Base-by-base conservation (phyloP, 2,113 vertebrate genomes). In the Barbus barbus region DNA sequence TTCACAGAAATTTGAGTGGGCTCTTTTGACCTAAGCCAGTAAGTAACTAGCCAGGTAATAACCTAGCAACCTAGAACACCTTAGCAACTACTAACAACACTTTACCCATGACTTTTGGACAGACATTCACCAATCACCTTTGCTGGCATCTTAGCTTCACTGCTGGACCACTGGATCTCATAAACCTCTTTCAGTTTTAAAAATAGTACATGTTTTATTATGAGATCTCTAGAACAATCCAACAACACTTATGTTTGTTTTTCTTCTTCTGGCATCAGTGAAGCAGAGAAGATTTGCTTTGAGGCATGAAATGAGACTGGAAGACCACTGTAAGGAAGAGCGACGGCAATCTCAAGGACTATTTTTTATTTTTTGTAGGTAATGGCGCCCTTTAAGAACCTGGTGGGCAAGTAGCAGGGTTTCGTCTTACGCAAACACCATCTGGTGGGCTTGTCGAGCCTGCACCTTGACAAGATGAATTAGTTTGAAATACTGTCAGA, bases 401-500 rank as follows among this genome's bases (percentile, higher is more conserved):
- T 83, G 82, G 81, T 44, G 80, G 69, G 81, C 65, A 22, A 61
- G 86, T 89, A 90, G 90, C 86, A 86, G 89, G 89, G 88, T 80
- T 86, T 88, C 85, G 78, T 76, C 75, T 90, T 89, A 89, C 91
- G 89, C 88, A 92, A 92, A 93, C 91, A 93, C 93, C 94, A 94
- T 93, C 93, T 94, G 94, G 71, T 90, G 83, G 82, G 88, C 90
- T 91, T 92, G 89, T 90, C 56, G 26, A 81, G 60, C 83, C 88
- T 87, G 85, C 88, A 91, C 91, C 90, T 93, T 91, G 91, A 93
- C 92, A 90, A 91, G 87, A 91, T 88, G 87, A 94, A 92, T 93
- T 92, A 92, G 87, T 91, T 79, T 90, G 90, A 92, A 89, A 93
- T 90, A 91, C 90, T 90, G 92, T 92, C 92, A 92, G 90, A 93